These are phyloP conservation scores for Stercorarius parasiticus DNA, from an alignment of 2,113 vertebrate genomes.

Conservation along the genomic window DNA sequence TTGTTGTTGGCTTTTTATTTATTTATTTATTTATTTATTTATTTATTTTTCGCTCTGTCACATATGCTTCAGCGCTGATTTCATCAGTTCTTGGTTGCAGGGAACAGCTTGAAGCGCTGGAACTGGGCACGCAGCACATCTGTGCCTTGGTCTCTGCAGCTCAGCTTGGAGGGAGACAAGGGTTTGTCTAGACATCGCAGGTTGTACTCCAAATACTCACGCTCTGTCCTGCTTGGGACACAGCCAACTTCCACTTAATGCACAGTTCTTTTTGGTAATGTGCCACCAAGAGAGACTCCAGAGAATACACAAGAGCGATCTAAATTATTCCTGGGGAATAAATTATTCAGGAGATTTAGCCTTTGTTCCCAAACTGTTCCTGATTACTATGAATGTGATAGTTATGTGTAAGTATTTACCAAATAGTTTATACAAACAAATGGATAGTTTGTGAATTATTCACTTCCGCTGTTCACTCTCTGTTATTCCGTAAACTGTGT, in stretches of 20 bases:
- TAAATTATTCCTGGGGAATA: slow-evolving; percentile 31
- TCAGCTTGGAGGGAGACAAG: not conserved
- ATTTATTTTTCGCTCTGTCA: not conserved
- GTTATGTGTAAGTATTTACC: not conserved
- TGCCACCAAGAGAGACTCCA: not conserved
- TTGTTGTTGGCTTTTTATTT: too few relatives aligned
- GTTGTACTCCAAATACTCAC: not conserved
- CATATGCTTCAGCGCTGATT: not conserved
- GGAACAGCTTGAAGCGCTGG: not conserved
- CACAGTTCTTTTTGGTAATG: not conserved
- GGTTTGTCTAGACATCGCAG: not conserved
- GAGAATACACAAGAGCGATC: rapidly evolving
- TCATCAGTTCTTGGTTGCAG: not conserved
- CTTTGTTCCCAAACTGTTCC: not conserved
- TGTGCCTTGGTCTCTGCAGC: not conserved
- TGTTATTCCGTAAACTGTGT: not conserved
- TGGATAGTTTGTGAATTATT: slow-evolving; percentile 7
- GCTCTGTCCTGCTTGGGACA: not conserved
- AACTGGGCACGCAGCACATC: not conserved
- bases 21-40: not conserved
- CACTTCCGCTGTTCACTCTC: not conserved
- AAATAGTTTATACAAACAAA: slow-evolving; percentile 51
- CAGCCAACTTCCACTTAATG: not conserved
- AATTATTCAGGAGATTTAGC: slow-evolving; percentile 32
- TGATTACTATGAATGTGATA: slow-evolving; percentile 11